A percentile compares a stretch with the other conserved stretches of the same genome.
phyloP scores from a whole-genome alignment of 1,140 invertebrate species.

The Pseudachorutes palmiensis region DNA sequence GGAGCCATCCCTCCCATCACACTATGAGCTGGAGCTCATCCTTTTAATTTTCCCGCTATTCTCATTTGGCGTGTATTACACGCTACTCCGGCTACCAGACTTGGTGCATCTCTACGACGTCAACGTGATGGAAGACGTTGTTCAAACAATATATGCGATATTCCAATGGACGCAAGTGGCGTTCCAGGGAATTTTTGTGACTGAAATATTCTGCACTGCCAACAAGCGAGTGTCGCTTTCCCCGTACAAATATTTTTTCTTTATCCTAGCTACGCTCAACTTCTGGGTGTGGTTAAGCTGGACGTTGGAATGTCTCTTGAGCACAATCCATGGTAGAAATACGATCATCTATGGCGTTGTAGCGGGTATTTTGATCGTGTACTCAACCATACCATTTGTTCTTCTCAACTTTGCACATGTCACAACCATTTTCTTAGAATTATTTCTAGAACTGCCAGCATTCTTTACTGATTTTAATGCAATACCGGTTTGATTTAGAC shows the following conservation, averaged over 20 bases:
- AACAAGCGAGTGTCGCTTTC: neutral
- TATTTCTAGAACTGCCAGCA: neutral
- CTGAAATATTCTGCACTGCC: neutral
- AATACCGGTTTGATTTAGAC: no score
- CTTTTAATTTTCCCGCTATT: neutral
- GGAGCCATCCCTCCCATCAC: no score
- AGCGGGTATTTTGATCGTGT: neutral
- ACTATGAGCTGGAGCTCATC: neutral
- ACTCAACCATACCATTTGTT: conserved; percentile 9
- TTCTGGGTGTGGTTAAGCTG: conserved; percentile 5
- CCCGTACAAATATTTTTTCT: neutral
- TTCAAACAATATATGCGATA: neutral
- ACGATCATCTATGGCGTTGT: neutral
- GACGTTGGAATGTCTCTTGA: neutral
- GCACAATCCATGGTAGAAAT: neutral
- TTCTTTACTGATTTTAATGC: no score
- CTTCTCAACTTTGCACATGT: conserved; percentile 2
- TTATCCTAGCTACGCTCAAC: neutral
- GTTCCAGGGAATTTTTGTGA: conserved; percentile 1
- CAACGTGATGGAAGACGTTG: neutral
- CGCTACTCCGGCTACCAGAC: neutral
- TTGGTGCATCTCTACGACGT: neutral
- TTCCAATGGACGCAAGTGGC: neutral
- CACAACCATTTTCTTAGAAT: neutral
- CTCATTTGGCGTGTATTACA: neutral